Percentiles rank a stretch among this genome's conserved stretches.
Evolutionary conservation across 2,888 invertebrate genomes (phyloP).

Genomic region (Lamproptera curius): DNA sequence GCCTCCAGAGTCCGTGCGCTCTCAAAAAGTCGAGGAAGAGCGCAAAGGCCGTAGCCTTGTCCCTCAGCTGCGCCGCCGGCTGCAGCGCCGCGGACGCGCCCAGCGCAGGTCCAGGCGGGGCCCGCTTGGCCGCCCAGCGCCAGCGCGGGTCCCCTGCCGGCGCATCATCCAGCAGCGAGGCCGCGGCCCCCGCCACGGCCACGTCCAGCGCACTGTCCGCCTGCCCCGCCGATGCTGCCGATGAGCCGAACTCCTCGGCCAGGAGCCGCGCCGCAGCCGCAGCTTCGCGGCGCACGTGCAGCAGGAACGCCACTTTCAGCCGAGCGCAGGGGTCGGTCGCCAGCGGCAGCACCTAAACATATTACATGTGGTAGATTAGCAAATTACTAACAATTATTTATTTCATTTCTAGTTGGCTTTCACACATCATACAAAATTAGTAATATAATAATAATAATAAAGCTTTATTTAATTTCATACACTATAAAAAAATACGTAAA

Average conservation of each 20-base stretch:
- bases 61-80: conserved; percentile 89
- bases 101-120: conserved; percentile 49
- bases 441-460: too few relatives aligned
- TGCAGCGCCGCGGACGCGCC: conserved; percentile 90
- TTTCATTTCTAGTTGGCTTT: not conserved
- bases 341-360: conserved; percentile 27
- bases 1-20: conserved; percentile 81
- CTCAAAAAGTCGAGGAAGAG: conserved; percentile 88
- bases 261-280: conserved; percentile 36
- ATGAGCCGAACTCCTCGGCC: conserved; percentile 46
- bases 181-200: conserved; percentile 76
- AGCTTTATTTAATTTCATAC: too few relatives aligned
- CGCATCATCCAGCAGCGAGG: conserved; percentile 90
- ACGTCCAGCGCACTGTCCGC: conserved; percentile 58
- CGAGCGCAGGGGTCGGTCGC: conserved; percentile 58
- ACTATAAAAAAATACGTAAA: too few relatives aligned
- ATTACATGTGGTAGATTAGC: too few relatives aligned
- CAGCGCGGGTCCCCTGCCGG: conserved; percentile 90
- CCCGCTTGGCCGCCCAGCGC: conserved; percentile 37
- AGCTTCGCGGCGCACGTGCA: conserved; percentile 80
- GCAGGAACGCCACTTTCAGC: conserved; percentile 88
- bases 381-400: not conserved
- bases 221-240: conserved; percentile 56
- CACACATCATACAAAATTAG: too few relatives aligned
- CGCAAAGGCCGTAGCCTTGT: conserved; percentile 90